A percentile compares a stretch with the other conserved stretches of the same genome.
Evolutionary conservation across 2,797 vertebrate species (phyloP).

Genomic region (Lacerta viridis): DNA sequence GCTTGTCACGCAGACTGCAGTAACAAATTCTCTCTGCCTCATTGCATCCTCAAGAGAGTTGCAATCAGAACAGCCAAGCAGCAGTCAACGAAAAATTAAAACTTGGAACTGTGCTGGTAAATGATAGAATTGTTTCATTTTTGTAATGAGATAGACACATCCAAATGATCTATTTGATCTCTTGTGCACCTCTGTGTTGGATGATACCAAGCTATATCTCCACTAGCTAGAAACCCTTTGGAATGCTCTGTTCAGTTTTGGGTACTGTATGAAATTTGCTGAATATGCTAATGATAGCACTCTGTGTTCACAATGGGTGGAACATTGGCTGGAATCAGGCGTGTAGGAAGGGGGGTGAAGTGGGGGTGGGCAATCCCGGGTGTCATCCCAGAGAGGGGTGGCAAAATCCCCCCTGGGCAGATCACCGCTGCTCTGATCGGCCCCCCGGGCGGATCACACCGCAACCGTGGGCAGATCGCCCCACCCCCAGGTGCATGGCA

Average conservation of each 20-base stretch:
- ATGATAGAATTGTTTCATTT: slow-evolving; percentile 61
- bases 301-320: neutral
- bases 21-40: slow-evolving; percentile 49
- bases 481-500: too few relatives aligned
- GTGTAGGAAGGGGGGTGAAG: too few relatives aligned
- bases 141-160: slow-evolving; percentile 55
- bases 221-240: neutral
- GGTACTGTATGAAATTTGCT: neutral
- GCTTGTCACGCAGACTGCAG: slow-evolving; percentile 49
- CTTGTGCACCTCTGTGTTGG: slow-evolving; percentile 51
- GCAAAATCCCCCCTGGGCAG: too few relatives aligned
- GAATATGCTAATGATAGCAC: neutral
- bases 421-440: too few relatives aligned
- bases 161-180: slow-evolving; percentile 57
- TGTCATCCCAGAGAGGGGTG: too few relatives aligned
- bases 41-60: slow-evolving; percentile 49
- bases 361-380: too few relatives aligned
- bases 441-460: too few relatives aligned
- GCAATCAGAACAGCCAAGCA: slow-evolving; percentile 53
- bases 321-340: neutral
- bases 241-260: neutral
- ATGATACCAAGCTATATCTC: slow-evolving; percentile 47
- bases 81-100: slow-evolving; percentile 64
- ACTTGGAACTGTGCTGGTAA: slow-evolving; percentile 47
- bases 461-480: too few relatives aligned